Conservation (phyloP, 1,140 invertebrate genomes). For the Wiebesia pumilae region DNA sequence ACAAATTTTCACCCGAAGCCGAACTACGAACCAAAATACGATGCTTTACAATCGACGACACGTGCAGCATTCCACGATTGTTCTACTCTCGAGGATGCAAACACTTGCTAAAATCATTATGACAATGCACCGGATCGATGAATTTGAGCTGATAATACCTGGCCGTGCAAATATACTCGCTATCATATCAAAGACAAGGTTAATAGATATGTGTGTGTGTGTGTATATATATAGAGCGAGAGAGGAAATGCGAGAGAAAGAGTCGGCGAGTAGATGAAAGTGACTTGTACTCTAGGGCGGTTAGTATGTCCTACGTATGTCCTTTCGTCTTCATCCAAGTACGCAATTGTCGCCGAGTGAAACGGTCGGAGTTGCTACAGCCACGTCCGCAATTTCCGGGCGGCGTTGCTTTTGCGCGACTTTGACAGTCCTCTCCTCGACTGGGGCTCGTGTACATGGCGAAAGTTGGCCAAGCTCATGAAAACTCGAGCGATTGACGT, state of each 20-base stretch:
- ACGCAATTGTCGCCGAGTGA: slow-evolving; percentile 29
- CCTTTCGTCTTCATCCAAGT: slow-evolving; percentile 43
- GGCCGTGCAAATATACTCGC: background rate
- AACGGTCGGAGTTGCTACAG: background rate
- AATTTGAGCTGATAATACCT: slow-evolving; percentile 15
- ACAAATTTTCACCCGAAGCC: background rate
- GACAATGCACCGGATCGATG: background rate
- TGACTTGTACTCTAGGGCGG: background rate
- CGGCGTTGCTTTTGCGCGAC: background rate
- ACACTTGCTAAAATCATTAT: background rate
- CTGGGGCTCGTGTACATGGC: background rate
- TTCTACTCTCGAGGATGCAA: background rate
- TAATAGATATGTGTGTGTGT: background rate
- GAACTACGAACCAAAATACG: background rate
- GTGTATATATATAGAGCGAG: too few relatives aligned
- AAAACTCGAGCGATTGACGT: slow-evolving; percentile 35
- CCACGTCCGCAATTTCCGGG: slow-evolving; percentile 43
- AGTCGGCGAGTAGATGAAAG: background rate
- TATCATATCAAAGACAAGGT: background rate
- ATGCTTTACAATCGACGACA: background rate
- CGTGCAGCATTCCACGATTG: background rate
- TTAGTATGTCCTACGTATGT: slow-evolving; percentile 34
- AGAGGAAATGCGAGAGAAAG: background rate
- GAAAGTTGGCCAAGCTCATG: background rate
- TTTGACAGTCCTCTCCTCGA: slow-evolving; percentile 12